These are phyloP conservation scores for Salvelinus alpinus DNA, from an alignment of 2,113 vertebrate species.

Conservation along the genomic window DNA sequence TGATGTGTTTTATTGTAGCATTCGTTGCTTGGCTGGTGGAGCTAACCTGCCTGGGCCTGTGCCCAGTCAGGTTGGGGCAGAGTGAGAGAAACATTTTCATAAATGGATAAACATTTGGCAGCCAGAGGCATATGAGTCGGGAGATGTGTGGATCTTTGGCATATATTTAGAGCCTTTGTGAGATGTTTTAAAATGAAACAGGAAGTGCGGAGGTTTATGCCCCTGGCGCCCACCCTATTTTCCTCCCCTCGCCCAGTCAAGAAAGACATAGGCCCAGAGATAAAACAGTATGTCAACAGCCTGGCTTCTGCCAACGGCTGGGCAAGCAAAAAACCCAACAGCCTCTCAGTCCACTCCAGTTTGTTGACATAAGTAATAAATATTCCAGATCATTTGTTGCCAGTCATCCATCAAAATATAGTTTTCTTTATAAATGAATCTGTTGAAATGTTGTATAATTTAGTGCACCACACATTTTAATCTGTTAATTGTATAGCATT, in stretches of 20 bases:
- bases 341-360: not conserved
- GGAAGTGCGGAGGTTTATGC: slow-evolving; percentile 69
- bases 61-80: slow-evolving; percentile 11
- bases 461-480: not conserved
- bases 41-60: too few species aligned
- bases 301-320: slow-evolving; percentile 24
- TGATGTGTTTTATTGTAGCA: slow-evolving; percentile 22
- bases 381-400: slow-evolving; percentile 30
- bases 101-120: slow-evolving; percentile 62
- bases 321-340: slow-evolving; percentile 15
- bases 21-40: not conserved
- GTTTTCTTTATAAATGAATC: not conserved
- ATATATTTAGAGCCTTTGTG: slow-evolving; percentile 75
- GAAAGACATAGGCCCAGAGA: slow-evolving; percentile 41
- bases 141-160: slow-evolving; percentile 56
- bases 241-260: slow-evolving; percentile 29
- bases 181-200: slow-evolving; percentile 72
- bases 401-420: not conserved
- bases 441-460: not conserved
- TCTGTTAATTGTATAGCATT: not conserved
- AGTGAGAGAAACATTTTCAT: slow-evolving; percentile 56
- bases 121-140: slow-evolving; percentile 45
- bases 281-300: slow-evolving; percentile 51
- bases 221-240: slow-evolving; percentile 45
- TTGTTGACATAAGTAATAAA: slow-evolving; percentile 34